Percentiles rank a stretch among this genome's conserved stretches.
Evolutionary conservation across 2,797 vertebrate species (phyloP).

Genomic region (Loris lydekkerianus): DNA sequence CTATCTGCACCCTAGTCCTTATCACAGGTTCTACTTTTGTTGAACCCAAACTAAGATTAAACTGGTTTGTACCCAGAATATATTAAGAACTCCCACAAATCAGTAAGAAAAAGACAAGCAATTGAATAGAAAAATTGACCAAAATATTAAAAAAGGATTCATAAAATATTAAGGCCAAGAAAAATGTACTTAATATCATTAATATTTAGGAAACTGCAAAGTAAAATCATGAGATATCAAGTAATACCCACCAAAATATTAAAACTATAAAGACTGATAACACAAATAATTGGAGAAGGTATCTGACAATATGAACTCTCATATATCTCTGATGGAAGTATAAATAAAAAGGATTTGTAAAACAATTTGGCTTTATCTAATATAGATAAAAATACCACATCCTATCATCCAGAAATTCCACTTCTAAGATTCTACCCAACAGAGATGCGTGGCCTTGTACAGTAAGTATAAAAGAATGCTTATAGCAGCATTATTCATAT

Average conservation of each 20-base stretch:
- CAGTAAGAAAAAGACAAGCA: not conserved
- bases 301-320: not conserved
- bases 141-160: not conserved
- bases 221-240: conserved; percentile 19
- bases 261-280: not conserved
- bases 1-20: not conserved
- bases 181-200: conserved; percentile 43
- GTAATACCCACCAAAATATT: not conserved
- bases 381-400: not conserved
- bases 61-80: conserved; percentile 3
- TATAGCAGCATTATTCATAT: conserved; percentile 16
- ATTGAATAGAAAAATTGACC: not conserved
- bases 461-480: not conserved
- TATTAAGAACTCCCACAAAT: conserved; percentile 15
- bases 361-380: conserved; percentile 30
- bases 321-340: not conserved
- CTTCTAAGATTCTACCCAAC: conserved; percentile 23
- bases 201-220: not conserved
- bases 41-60: not conserved
- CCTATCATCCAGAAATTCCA: conserved; percentile 34
- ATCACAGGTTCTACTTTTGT: conserved; percentile 12
- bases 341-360: conserved; percentile 8
- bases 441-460: not conserved
- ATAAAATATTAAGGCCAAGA: conserved; percentile 10
- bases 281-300: not conserved